Conservation (phyloP, 2,888 invertebrate genomes). For the Eulithis prunata region DNA sequence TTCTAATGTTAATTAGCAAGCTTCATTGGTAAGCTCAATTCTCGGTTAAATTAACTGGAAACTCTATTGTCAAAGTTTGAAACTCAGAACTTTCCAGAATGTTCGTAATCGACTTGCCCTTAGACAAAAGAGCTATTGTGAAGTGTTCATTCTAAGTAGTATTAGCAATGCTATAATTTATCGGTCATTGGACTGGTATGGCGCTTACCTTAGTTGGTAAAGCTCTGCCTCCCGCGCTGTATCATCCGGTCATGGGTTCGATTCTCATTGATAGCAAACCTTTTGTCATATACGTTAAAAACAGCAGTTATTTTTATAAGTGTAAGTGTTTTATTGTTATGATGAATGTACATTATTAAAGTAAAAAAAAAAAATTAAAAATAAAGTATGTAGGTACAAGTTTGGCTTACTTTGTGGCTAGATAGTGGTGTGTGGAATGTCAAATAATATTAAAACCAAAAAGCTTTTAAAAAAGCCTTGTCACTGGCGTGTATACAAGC, state of each 20-base stretch:
- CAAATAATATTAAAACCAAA: not conserved
- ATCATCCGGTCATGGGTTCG: too few species aligned
- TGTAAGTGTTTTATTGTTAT: too few species aligned
- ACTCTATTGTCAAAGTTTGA: conserved; percentile 68
- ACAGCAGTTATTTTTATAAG: too few species aligned
- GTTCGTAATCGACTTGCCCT: conserved; percentile 61
- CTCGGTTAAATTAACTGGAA: conserved; percentile 68
- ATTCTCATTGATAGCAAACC: too few species aligned
- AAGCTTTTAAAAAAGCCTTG: not conserved
- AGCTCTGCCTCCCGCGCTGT: too few species aligned
- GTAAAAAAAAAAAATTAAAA: too few species aligned
- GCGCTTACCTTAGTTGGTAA: too few species aligned
- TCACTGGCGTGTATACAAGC: not conserved
- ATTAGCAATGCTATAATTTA: conserved; percentile 8
- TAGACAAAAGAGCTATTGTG: conserved; percentile 61
- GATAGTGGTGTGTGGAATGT: too few species aligned
- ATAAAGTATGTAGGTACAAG: too few species aligned
- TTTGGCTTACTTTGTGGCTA: too few species aligned
- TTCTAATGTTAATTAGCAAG: conserved; percentile 37
- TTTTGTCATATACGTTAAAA: too few species aligned
- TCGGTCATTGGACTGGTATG: not conserved
- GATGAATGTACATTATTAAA: too few species aligned
- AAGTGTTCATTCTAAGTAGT: conserved; percentile 8
- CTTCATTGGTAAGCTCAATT: conserved; percentile 45
- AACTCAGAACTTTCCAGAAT: conserved; percentile 58